phyloP scores from a whole-genome alignment of 1,140 invertebrate species.

The Pemphigus obesinymphae region DNA sequence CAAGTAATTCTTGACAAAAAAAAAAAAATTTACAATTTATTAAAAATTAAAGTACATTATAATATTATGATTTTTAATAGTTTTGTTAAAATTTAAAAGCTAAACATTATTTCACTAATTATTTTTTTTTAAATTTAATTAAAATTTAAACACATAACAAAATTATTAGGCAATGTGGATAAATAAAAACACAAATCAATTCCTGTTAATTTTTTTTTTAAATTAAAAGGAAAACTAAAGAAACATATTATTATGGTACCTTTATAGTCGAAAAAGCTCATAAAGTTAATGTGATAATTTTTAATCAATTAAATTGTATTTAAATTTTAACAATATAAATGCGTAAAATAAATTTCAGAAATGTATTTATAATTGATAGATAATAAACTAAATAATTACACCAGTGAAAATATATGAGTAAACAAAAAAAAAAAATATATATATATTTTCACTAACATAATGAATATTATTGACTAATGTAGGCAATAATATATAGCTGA shows the following conservation, averaged over 20 bases:
- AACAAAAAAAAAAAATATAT: neutral
- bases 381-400: neutral
- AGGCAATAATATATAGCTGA: neutral
- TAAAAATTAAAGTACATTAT: neutral
- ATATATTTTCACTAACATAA: too few species aligned
- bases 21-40: neutral
- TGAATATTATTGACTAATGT: neutral
- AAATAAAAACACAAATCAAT: too few species aligned
- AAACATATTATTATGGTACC: too few species aligned
- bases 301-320: neutral
- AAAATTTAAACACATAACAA: neutral
- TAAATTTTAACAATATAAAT: neutral
- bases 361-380: neutral
- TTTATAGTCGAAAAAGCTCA: too few species aligned
- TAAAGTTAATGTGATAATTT: too few species aligned
- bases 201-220: too few species aligned
- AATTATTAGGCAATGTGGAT: neutral
- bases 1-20: neutral
- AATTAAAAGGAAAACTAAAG: too few species aligned
- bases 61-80: neutral
- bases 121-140: neutral
- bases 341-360: neutral
- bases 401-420: neutral
- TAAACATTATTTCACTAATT: neutral
- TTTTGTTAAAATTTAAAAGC: neutral